Base-by-base conservation (phyloP, 2,113 vertebrate species). In the Otocyon megalotis region DNA sequence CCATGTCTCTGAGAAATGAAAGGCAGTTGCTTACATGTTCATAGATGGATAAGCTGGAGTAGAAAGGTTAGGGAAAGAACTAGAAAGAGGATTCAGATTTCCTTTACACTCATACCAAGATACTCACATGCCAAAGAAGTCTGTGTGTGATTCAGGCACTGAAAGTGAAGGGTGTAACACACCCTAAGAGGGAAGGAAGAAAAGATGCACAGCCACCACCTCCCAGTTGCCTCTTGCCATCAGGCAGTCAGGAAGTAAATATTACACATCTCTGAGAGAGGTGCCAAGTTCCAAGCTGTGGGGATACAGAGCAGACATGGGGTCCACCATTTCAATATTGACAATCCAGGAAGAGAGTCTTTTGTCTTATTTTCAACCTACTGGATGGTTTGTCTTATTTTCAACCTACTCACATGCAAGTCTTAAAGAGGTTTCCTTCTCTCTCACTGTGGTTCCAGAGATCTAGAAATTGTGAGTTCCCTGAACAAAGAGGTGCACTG, bases 1-100 rank as follows among this genome's bases (percentile, higher is more conserved):
- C 80, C 62, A 5, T 24, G 74, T 94, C 43, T 88, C 76, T 90
- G 62, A 96, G 56, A 92, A 87, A 60, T 71, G 65, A 53, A 90
- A 88, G 81, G 48, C 53, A 71, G 3, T 72, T 6, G 2, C 56
- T 53, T 90, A 8, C 15, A 1, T 35, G 13, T 81, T 91, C 74
- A 19, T 16, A 69, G 54, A 81, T 19, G 69, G 11, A 28, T 58
- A 26, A 69, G 19, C 95, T 86, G 8, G 63, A 76, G 37, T 69
- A 14, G 65, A 50, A 65, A 81, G 50, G 62, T 32, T 26, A 35
- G 26, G 32, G 20, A 60, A 76, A 82, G 69, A 71, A 26, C 62
- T 48, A 35, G 69, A 86, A 67, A 43, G 15, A 62, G 72, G 69
- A 60, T 60, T 93, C 30, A 3, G 37, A 28, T 86, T 89, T 90